Percentiles rank a stretch among this genome's conserved stretches.
These are phyloP conservation scores for Nibea coibor DNA, from an alignment of 2,113 vertebrate genomes.

Conservation along the genomic window DNA sequence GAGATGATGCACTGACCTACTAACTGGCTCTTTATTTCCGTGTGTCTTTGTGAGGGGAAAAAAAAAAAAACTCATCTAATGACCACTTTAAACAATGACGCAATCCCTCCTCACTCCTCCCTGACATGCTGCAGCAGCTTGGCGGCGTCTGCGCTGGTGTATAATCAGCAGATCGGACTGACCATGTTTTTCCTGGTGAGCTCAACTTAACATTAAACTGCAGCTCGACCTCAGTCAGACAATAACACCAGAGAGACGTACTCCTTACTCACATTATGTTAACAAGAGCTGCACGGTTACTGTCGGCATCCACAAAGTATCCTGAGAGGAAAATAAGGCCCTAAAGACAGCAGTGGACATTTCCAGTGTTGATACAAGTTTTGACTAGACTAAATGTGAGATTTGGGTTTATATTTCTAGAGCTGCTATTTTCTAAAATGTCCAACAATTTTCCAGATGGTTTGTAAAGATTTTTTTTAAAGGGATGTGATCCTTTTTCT, in stretches of 20 bases:
- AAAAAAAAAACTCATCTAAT: not conserved
- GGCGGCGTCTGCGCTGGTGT: slow-evolving; percentile 4
- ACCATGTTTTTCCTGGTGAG: slow-evolving; percentile 45
- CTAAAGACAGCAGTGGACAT: not conserved
- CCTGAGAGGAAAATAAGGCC: slow-evolving; percentile 6
- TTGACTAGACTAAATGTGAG: not conserved
- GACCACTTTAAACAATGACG: slow-evolving; percentile 22
- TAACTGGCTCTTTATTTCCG: not conserved
- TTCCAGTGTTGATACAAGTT: not conserved
- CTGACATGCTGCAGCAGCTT: slow-evolving; percentile 34
- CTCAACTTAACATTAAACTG: slow-evolving; percentile 31
- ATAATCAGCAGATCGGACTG: slow-evolving; percentile 47
- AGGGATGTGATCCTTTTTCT: too few relatives aligned
- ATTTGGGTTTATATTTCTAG: too few relatives aligned
- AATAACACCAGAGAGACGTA: slow-evolving; percentile 5
- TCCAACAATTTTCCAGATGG: not conserved
- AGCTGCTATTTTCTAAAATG: not conserved
- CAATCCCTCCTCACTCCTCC: slow-evolving; percentile 17
- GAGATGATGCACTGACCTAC: not conserved
- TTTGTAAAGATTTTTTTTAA: too few relatives aligned
- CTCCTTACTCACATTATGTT: slow-evolving; percentile 5
- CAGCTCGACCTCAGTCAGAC: slow-evolving; percentile 2
- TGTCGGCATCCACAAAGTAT: slow-evolving; percentile 12
- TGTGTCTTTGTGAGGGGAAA: slow-evolving; percentile 10
- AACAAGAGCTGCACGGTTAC: slow-evolving; percentile 12